Percentiles rank a stretch among this genome's conserved stretches.
These are phyloP conservation scores for Brachionichthys hirsutus DNA, from an alignment of 2,113 vertebrate genomes.

Conservation along the genomic window DNA sequence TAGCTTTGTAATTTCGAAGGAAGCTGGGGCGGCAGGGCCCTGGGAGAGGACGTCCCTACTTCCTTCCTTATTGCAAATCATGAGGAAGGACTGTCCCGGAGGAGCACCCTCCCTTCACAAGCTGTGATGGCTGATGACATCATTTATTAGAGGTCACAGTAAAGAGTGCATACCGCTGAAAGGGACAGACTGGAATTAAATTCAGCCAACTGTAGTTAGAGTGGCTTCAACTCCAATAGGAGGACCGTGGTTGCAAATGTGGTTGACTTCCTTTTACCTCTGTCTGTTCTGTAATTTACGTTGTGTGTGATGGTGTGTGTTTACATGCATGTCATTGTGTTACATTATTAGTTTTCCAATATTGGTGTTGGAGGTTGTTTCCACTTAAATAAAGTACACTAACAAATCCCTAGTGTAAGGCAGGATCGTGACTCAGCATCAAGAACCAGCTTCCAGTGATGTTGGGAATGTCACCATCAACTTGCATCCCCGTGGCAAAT, in stretches of 20 bases:
- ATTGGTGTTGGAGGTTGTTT: slow-evolving; percentile 9
- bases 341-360: too few species aligned
- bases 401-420: neutral
- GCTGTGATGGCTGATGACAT: slow-evolving; percentile 60
- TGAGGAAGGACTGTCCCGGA: slow-evolving; percentile 38
- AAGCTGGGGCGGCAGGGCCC: slow-evolving; percentile 32
- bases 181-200: slow-evolving; percentile 60
- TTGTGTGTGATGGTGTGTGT: too few species aligned
- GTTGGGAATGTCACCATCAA: slow-evolving; percentile 2
- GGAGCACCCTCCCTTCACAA: slow-evolving; percentile 28
- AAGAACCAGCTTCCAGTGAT: neutral
- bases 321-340: neutral
- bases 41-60: slow-evolving; percentile 58
- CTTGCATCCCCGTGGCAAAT: too few species aligned
- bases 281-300: neutral
- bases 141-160: slow-evolving; percentile 61
- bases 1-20: slow-evolving; percentile 37
- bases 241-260: slow-evolving; percentile 51
- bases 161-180: slow-evolving; percentile 59
- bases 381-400: slow-evolving; percentile 4
- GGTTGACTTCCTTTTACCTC: slow-evolving; percentile 29
- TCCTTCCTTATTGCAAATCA: slow-evolving; percentile 29
- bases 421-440: neutral
- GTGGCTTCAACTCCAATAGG: slow-evolving; percentile 57
- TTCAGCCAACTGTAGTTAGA: slow-evolving; percentile 48